phyloP scores from a whole-genome alignment of 2,888 invertebrate genomes.

The Aplocera efformata region DNA sequence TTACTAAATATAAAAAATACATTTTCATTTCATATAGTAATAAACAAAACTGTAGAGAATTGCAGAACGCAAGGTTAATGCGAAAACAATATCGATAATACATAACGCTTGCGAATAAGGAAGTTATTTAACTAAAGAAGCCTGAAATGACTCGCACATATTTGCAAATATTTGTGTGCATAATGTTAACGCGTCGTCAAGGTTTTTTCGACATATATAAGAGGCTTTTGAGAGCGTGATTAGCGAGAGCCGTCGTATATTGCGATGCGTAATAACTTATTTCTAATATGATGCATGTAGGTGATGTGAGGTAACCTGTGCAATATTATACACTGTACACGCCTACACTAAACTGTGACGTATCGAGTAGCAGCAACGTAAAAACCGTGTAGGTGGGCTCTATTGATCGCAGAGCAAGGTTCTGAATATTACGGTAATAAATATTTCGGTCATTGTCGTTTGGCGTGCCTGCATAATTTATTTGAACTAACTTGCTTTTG shows the following conservation, averaged over 20 bases:
- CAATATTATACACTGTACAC: slow-evolving; percentile 32
- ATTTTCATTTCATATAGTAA: too few species aligned
- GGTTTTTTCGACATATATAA: slow-evolving; percentile 44
- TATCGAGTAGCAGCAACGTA: slow-evolving; percentile 41
- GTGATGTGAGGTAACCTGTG: slow-evolving; percentile 33
- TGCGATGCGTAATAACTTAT: slow-evolving; percentile 29
- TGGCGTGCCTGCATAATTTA: slow-evolving; percentile 4
- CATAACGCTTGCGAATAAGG: slow-evolving; percentile 15
- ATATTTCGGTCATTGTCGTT: slow-evolving; percentile 27
- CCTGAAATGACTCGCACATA: slow-evolving; percentile 15
- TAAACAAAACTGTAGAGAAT: too few species aligned
- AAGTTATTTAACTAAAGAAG: slow-evolving; percentile 13
- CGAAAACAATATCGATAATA: neutral
- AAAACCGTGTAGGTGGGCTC: slow-evolving; percentile 26
- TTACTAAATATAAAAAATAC: too few species aligned
- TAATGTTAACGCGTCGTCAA: slow-evolving; percentile 40
- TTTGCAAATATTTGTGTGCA: slow-evolving; percentile 25
- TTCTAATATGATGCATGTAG: neutral
- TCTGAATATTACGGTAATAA: slow-evolving; percentile 20
- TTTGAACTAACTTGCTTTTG: neutral
- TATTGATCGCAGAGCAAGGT: slow-evolving; percentile 7
- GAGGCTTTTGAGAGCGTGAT: slow-evolving; percentile 40
- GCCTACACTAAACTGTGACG: slow-evolving; percentile 42
- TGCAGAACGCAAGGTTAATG: too few species aligned
- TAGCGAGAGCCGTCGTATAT: slow-evolving; percentile 48